Percentiles rank a stretch among this genome's conserved stretches.
Conservation (phyloP, 2,797 vertebrate species). For the Echeneis naucrates region DNA sequence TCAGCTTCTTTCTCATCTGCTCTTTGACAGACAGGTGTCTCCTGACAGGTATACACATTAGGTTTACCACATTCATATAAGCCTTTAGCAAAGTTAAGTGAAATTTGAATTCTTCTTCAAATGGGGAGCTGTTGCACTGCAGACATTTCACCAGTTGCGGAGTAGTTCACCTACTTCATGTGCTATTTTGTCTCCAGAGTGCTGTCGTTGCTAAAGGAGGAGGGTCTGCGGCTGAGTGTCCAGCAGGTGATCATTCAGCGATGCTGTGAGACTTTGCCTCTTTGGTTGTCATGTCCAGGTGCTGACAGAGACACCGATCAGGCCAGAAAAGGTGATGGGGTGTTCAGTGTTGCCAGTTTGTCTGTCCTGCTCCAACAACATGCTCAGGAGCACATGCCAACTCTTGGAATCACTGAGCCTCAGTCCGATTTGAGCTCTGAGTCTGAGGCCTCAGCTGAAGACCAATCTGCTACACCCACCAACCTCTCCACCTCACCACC, state of each 20-base stretch:
- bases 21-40: conserved; percentile 94
- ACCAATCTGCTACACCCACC: conserved; percentile 47
- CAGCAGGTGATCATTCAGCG: conserved; percentile 91
- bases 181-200: conserved; percentile 77
- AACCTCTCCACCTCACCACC: conserved; percentile 72
- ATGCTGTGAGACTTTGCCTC: conserved; percentile 90
- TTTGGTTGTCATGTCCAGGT: conserved; percentile 80
- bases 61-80: not conserved
- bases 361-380: conserved; percentile 82
- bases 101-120: too few species aligned
- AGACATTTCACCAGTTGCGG: too few species aligned
- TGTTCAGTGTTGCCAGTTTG: conserved; percentile 79
- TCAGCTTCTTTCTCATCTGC: conserved; percentile 91
- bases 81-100: too few species aligned
- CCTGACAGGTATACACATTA: conserved; percentile 90
- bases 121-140: too few species aligned
- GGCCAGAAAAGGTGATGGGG: conserved; percentile 21
- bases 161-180: not conserved
- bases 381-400: conserved; percentile 74
- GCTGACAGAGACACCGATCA: not conserved
- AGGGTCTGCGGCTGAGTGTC: conserved; percentile 88
- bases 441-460: conserved; percentile 75
- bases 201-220: conserved; percentile 87
- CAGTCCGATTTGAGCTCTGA: conserved; percentile 74
- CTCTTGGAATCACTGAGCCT: conserved; percentile 72